phyloP scores from a whole-genome alignment of 2,888 invertebrate genomes.

The Thera britannica region DNA sequence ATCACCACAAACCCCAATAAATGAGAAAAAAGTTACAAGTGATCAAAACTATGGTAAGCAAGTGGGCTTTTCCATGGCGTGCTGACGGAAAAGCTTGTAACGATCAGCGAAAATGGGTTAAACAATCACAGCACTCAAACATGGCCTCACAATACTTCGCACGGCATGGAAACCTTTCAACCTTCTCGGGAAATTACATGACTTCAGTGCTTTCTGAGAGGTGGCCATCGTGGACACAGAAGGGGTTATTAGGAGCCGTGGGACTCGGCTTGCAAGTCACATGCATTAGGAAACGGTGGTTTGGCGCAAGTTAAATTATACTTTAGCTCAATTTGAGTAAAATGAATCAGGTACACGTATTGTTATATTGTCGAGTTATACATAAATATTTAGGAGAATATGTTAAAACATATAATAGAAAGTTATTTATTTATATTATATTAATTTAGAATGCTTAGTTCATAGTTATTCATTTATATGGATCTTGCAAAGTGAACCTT shows the following conservation, averaged over 20 bases:
- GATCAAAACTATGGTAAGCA: constrained; percentile 1
- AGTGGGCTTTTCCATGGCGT: constrained; percentile 18
- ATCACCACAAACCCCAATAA: too few relatives aligned
- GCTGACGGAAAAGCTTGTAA: constrained; percentile 17
- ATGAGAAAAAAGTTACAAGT: not conserved
- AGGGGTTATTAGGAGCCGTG: constrained; percentile 58
- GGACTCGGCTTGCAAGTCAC: constrained; percentile 71
- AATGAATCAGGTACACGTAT: too few relatives aligned
- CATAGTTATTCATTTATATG: too few relatives aligned
- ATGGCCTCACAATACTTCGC: constrained; percentile 9
- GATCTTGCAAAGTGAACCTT: too few relatives aligned
- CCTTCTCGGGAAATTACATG: constrained; percentile 18
- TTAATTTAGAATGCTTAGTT: too few relatives aligned
- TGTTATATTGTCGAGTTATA: too few relatives aligned
- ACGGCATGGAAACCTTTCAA: constrained; percentile 16
- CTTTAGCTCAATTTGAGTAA: too few relatives aligned
- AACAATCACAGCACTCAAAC: constrained; percentile 23
- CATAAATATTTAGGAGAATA: too few relatives aligned
- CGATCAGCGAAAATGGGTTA: constrained; percentile 23
- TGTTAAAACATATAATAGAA: too few relatives aligned
- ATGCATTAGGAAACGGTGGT: constrained; percentile 61
- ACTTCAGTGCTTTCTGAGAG: constrained; percentile 24
- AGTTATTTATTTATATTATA: too few relatives aligned
- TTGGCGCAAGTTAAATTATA: constrained; percentile 45
- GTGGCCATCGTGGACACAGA: constrained; percentile 47